A percentile compares a stretch with the other conserved stretches of the same genome.
These are phyloP conservation scores for Coleophora flavipennella DNA, from an alignment of 2,888 invertebrate species.

Conservation along the genomic window DNA sequence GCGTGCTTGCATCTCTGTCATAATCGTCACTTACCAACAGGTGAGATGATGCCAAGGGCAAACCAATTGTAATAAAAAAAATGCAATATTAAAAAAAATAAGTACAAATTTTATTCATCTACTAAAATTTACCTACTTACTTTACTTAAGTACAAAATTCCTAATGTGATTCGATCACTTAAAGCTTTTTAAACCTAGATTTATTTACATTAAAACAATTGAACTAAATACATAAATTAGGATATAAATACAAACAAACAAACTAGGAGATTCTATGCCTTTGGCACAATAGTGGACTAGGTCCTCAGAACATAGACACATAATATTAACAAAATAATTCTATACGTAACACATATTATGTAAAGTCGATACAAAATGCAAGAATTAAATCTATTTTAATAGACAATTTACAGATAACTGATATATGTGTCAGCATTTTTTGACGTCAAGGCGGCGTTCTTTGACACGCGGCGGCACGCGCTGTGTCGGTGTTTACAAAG, in stretches of 20 bases:
- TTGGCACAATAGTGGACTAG: slow-evolving; percentile 59
- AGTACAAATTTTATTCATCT: slow-evolving; percentile 14
- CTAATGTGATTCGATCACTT: slow-evolving; percentile 48
- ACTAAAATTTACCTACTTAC: slow-evolving; percentile 25
- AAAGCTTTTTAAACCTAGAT: slow-evolving; percentile 49
- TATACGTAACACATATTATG: too few species aligned
- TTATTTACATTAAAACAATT: slow-evolving; percentile 12
- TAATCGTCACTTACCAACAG: too few species aligned
- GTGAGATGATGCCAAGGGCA: too few species aligned
- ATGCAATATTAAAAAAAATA: slow-evolving; percentile 1
- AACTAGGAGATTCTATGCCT: slow-evolving; percentile 58
- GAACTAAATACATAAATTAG: slow-evolving; percentile 26
- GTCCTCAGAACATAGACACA: slow-evolving; percentile 20
- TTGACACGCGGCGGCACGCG: too few species aligned
- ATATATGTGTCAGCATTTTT: too few species aligned
- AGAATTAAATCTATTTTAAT: too few species aligned
- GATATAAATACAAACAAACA: slow-evolving; percentile 19
- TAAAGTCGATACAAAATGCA: too few species aligned
- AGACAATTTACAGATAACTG: too few species aligned
- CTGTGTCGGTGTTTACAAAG: too few species aligned
- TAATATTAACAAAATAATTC: slow-evolving; percentile 13
- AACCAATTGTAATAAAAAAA: neutral
- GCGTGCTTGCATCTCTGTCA: too few species aligned
- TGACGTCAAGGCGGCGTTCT: too few species aligned
- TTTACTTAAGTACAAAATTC: slow-evolving; percentile 28